Percentiles rank a stretch among this genome's conserved stretches.
Conservation (phyloP, 2,888 invertebrate genomes). For the Pteria penguin region DNA sequence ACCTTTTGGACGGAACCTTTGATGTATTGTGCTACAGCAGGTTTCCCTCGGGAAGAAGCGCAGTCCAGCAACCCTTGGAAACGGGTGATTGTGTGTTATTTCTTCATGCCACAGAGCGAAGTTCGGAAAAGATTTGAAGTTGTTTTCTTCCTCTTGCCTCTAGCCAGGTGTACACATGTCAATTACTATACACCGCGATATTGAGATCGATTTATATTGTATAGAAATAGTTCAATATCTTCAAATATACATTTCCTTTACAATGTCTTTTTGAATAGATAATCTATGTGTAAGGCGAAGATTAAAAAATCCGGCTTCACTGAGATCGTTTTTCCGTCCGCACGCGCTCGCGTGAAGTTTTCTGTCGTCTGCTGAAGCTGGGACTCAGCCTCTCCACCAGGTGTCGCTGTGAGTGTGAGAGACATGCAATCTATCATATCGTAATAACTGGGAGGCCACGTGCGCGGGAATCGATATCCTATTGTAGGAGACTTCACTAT, state of each 20-base stretch:
- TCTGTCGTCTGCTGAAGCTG: slow-evolving; percentile 11
- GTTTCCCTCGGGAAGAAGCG: too few relatives aligned
- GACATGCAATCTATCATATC: slow-evolving; percentile 31
- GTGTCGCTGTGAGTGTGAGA: slow-evolving; percentile 22
- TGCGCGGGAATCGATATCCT: slow-evolving; percentile 32
- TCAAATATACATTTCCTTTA: background rate
- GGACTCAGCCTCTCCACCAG: slow-evolving; percentile 7
- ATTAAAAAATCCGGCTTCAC: background rate
- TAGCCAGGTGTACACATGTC: too few relatives aligned
- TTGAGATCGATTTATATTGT: background rate
- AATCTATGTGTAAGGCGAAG: background rate
- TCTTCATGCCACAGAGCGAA: too few relatives aligned
- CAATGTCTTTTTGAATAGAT: background rate
- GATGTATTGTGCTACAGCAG: too few relatives aligned
- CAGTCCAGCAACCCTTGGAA: too few relatives aligned
- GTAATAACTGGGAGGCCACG: slow-evolving; percentile 24
- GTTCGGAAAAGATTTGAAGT: too few relatives aligned
- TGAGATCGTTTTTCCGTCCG: background rate
- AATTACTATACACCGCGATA: too few relatives aligned
- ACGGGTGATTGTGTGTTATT: too few relatives aligned
- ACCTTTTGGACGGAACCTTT: too few relatives aligned
- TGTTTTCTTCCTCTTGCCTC: too few relatives aligned
- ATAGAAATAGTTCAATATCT: background rate
- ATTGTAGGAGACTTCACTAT: too few relatives aligned
- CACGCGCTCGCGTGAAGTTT: background rate